These are phyloP conservation scores for Epiblema foenella DNA, from an alignment of 2,888 invertebrate species.

Conservation along the genomic window DNA sequence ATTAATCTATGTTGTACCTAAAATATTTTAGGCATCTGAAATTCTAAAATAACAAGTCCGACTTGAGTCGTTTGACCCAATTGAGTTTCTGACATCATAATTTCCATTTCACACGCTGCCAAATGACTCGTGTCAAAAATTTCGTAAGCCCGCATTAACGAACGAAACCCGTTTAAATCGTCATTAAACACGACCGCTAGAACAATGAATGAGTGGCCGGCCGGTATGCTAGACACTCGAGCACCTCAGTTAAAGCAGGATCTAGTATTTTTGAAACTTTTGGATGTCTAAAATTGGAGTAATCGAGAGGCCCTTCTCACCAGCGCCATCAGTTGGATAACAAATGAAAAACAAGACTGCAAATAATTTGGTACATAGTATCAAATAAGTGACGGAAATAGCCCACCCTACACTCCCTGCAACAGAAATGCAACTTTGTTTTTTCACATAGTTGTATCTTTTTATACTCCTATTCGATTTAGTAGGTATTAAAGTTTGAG, in stretches of 20 bases:
- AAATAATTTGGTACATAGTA: too few species aligned
- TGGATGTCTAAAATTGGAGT: slow-evolving; percentile 6
- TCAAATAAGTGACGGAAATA: too few species aligned
- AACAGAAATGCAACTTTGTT: too few species aligned
- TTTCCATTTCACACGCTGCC: slow-evolving; percentile 43
- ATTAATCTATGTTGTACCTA: too few species aligned
- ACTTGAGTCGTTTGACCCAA: background rate
- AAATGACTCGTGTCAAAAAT: slow-evolving; percentile 41
- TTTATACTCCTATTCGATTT: too few species aligned
- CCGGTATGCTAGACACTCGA: slow-evolving; percentile 56
- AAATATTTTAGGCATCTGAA: too few species aligned
- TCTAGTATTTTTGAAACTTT: slow-evolving; percentile 55
- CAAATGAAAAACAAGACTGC: background rate
- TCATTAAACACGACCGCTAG: slow-evolving; percentile 46
- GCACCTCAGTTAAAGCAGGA: slow-evolving; percentile 53
- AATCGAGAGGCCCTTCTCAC: background rate
- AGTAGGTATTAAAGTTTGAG: too few species aligned
- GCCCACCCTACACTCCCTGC: too few species aligned
- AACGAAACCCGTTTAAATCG: slow-evolving; percentile 39
- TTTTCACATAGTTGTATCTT: too few species aligned
- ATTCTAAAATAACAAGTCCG: background rate
- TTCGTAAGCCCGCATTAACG: slow-evolving; percentile 37
- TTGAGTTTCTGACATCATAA: slow-evolving; percentile 17
- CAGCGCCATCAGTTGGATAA: background rate
- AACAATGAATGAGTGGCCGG: slow-evolving; percentile 66